These are phyloP conservation scores for Mystacides longicornis DNA, from an alignment of 2,888 invertebrate species.

Conservation along the genomic window DNA sequence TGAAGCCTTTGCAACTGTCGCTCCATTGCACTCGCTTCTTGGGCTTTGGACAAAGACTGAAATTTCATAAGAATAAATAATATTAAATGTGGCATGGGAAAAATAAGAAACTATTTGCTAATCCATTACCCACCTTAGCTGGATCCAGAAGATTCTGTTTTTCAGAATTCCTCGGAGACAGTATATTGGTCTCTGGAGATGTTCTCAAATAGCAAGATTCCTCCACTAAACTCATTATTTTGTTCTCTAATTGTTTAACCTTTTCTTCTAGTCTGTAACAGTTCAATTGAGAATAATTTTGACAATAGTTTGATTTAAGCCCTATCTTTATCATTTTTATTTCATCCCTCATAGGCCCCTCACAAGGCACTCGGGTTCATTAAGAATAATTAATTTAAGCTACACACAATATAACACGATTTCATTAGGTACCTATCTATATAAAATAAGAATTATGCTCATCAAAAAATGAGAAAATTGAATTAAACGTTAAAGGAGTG, in stretches of 20 bases:
- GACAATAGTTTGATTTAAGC: too few species aligned
- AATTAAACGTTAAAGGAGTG: too few species aligned
- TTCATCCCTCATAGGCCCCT: too few species aligned
- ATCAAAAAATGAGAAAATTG: too few species aligned
- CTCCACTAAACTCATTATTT: conserved; percentile 84
- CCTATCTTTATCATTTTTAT: too few species aligned
- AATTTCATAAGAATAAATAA: conserved; percentile 14
- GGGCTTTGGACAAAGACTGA: conserved; percentile 79
- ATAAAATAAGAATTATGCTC: too few species aligned
- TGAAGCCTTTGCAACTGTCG: conserved; percentile 81
- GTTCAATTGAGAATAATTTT: too few species aligned
- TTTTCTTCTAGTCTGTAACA: conserved; percentile 78
- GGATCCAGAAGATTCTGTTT: conserved; percentile 3
- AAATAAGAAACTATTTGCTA: neutral
- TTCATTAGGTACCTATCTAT: too few species aligned
- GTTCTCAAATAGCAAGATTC: conserved; percentile 66
- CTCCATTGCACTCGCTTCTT: conserved; percentile 93
- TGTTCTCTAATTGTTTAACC: conserved; percentile 78
- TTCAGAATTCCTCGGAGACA: conserved; percentile 1
- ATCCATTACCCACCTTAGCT: conserved; percentile 9
- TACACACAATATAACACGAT: too few species aligned
- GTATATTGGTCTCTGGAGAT: conserved; percentile 28
- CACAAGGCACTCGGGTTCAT: too few species aligned
- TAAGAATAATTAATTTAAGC: too few species aligned
- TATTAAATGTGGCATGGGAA: neutral